Base-by-base conservation (phyloP, 1,140 invertebrate genomes). In the Drosophila novamexicana region DNA sequence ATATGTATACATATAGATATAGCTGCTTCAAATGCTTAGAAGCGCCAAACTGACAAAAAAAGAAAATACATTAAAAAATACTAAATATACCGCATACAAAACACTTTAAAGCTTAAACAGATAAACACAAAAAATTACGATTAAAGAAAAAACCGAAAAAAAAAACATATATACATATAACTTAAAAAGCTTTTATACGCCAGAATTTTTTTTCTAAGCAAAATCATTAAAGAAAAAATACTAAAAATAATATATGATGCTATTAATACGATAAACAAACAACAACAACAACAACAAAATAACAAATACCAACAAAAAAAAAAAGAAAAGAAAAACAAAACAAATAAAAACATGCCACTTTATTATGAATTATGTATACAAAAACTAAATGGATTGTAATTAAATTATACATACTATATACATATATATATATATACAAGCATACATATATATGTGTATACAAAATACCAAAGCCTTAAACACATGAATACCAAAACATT, bases 121-220 rank as follows among this genome's bases (percentile, higher is more conserved):
- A 63, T 49, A 75, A 53, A 54, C 4, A 50, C 14, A 18, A 64
- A 44, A n/a, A 14, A 62, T 47, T 63, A 75, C 44, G 34, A 76
- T 9, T 32, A 16, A 36, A 18, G 10, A 61, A 12, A 39, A 40
- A 76, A 76, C 32, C 40, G 58, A 78, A 75, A 54, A 70, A 54
- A 70, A 14, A 61, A 66, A 49, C 66, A 76, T 22, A 22, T 22
- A 22, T 22, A 22, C 3, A 22, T 22, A 22, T 22, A 22, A 75
- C 65, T 75, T 71, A 71, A 64, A 52, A 86, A 86, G 83, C 83
- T 86, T 86, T 86, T 86, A 80, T 86, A 86, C 79, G 84, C 83
- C 83, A 88, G 79, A 88, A 52, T 77, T 88, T 86, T 86, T 29
- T 85, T 88, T 86, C 86, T 86, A 88, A 82, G 69, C 58, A 77